Conservation (phyloP, 2,113 vertebrate genomes). For the Isichthys henryi region DNA sequence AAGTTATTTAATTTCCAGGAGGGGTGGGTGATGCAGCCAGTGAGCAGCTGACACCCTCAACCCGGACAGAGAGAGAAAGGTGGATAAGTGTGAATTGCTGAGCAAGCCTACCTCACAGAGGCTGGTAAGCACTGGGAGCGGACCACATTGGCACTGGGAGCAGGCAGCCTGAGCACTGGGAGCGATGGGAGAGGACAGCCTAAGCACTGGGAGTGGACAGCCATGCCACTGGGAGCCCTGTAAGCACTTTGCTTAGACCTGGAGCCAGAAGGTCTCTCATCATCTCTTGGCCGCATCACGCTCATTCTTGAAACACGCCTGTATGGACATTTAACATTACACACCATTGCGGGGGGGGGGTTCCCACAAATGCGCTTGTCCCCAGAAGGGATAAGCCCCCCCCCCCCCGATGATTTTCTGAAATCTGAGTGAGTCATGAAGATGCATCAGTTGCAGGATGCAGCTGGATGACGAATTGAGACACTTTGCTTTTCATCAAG, state of each 20-base stretch:
- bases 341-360: not conserved
- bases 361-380: not conserved
- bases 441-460: slow-evolving; percentile 1
- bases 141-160: not conserved
- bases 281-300: not conserved
- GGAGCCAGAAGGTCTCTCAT: not conserved
- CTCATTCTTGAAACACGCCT: slow-evolving; percentile 2
- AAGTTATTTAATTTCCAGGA: slow-evolving; percentile 25
- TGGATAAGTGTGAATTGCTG: not conserved
- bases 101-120: not conserved
- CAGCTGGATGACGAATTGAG: not conserved
- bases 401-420: not conserved
- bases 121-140: not conserved
- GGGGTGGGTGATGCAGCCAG: slow-evolving; percentile 29
- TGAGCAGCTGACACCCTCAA: not conserved
- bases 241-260: not conserved
- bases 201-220: not conserved
- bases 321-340: slow-evolving; percentile 17
- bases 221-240: not conserved
- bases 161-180: not conserved
- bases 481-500: slow-evolving; percentile 15
- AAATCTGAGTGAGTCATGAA: not conserved
- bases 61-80: not conserved
- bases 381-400: not conserved
- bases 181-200: no score